These are phyloP conservation scores for Sternarchorhynchus goeldii DNA, from an alignment of 2,797 vertebrate species.

Conservation along the genomic window DNA sequence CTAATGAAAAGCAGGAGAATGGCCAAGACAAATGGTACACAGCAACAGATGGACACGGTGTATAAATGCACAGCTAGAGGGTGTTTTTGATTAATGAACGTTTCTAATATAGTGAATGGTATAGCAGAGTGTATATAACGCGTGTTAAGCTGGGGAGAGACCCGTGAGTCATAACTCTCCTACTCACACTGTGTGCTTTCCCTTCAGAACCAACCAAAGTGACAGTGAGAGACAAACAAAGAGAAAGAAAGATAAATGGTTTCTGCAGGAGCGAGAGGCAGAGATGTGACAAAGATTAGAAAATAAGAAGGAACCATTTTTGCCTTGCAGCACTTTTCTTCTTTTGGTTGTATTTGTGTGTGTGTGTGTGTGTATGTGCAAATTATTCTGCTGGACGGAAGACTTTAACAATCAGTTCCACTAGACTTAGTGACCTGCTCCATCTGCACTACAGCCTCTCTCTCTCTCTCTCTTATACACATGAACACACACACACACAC, in stretches of 20 bases:
- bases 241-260: conserved; percentile 41
- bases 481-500: conserved; percentile 10
- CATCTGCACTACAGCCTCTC: conserved; percentile 36
- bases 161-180: too few species aligned
- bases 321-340: conserved; percentile 17
- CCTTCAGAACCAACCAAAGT: conserved; percentile 1
- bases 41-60: too few species aligned
- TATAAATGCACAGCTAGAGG: too few species aligned
- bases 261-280: conserved; percentile 27
- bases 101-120: too few species aligned
- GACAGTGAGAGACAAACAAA: conserved; percentile 13
- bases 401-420: conserved; percentile 50
- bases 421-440: conserved; percentile 50
- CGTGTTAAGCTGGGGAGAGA: too few species aligned
- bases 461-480: conserved; percentile 29
- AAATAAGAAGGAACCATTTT: conserved; percentile 35
- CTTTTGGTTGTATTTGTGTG: conserved; percentile 21
- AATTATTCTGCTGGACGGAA: conserved; percentile 21
- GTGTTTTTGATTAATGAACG: too few species aligned
- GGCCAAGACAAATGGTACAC: too few species aligned
- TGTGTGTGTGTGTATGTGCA: neutral
- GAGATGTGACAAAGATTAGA: conserved; percentile 33
- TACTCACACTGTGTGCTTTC: neutral
- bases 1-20: too few species aligned
- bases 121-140: too few species aligned